Base-by-base conservation (phyloP, 1,140 invertebrate genomes). In the Popillia japonica region DNA sequence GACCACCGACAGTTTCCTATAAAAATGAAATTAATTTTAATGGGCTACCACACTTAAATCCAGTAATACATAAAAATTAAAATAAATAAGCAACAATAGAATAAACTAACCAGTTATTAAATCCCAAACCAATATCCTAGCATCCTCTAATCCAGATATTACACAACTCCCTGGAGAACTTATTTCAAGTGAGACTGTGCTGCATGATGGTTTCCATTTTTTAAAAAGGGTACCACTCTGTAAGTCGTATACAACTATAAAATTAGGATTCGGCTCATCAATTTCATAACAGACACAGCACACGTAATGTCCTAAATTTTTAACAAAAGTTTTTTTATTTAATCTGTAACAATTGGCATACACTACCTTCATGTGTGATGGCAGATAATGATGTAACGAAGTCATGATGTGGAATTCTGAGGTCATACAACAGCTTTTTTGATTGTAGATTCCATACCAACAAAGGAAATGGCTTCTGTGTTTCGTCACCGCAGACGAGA, bases 181-280 rank as follows among this genome's bases (percentile, higher is more conserved):
- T 84, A 96, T 95, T 79, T 94, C 93, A 78, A 96, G 88, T 10
- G 93, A 91, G 0, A 94, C 93, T 6, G 93, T 95, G 85, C 94
- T 93, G 78, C 92, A 92, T 59, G 91, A 92, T 0, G 94, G 94
- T 86, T 96, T 96, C 94, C 95, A 96, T 87, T 95, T 95, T 87
- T 96, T 96, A 87, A 96, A n/a, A 79, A 96, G 85, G 1, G 95
- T 96, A n/a, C 95, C 95, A 81, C 94, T 96, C 88, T 95, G 93
- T n/a, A 97, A 89, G 87, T 97, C 95, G 86, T 96, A 97, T 34
- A 96, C 94, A 48, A 96, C 94, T 76, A 97, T 95, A 88, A 96
- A 96, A 88, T 96, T 96, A 0, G 95, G 94, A 40, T 92, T 90
- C 0, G 93, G 91, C 83, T 95, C 94, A 83, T 95, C 94, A 23